Percentiles rank a stretch among this genome's conserved stretches.
phyloP scores from a whole-genome alignment of 2,888 invertebrate species.

The Embidobia sp. region DNA sequence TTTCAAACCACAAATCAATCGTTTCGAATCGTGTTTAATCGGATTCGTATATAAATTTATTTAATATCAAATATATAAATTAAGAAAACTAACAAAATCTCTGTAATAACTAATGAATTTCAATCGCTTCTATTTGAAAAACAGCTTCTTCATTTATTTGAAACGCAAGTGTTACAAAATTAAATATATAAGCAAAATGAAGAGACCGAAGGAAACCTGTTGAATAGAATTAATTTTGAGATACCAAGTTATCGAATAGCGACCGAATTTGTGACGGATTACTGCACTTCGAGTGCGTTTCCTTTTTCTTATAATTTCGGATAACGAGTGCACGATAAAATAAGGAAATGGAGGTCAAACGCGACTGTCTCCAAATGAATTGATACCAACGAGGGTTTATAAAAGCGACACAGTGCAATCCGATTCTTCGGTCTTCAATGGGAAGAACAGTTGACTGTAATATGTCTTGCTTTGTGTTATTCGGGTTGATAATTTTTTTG shows the following conservation, averaged over 20 bases:
- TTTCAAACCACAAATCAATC: too few species aligned
- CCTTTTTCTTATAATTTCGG: constrained; percentile 52
- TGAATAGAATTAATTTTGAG: constrained; percentile 27
- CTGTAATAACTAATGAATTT: too few species aligned
- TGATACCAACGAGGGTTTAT: constrained; percentile 37
- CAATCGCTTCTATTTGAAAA: too few species aligned
- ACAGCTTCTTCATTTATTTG: too few species aligned
- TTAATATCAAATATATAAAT: too few species aligned
- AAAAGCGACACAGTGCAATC: constrained; percentile 22
- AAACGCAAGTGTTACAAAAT: too few species aligned
- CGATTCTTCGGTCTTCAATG: constrained; percentile 9
- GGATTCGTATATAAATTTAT: too few species aligned
- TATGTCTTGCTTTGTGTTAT: constrained; percentile 6
- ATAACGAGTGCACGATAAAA: constrained; percentile 53
- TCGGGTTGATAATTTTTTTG: not conserved
- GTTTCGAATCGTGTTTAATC: too few species aligned
- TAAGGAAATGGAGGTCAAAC: constrained; percentile 46
- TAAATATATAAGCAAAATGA: not conserved
- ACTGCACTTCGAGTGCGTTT: constrained; percentile 24
- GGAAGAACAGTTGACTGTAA: constrained; percentile 9
- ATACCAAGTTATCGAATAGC: constrained; percentile 40
- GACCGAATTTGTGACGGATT: constrained; percentile 26
- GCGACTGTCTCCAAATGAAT: constrained; percentile 6
- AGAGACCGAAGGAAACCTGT: constrained; percentile 4
- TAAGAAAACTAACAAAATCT: too few species aligned